phyloP scores from a whole-genome alignment of 1,140 invertebrate species.

The Tenebrio molitor region DNA sequence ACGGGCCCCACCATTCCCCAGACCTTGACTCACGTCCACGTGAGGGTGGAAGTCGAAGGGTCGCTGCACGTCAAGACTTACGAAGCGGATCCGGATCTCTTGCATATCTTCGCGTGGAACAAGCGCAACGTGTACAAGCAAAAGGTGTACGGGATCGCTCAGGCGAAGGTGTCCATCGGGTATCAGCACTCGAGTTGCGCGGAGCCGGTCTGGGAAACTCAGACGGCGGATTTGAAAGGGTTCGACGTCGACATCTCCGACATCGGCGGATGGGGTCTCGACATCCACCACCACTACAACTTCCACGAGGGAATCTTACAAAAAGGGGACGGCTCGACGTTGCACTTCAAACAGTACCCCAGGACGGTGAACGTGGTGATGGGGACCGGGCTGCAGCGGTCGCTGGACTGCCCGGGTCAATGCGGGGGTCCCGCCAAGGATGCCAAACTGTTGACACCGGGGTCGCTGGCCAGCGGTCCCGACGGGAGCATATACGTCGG shows the following conservation, averaged over 20 bases:
- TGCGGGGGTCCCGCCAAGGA: slow-evolving; percentile 91
- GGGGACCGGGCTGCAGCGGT: slow-evolving; percentile 91
- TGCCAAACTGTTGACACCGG: slow-evolving; percentile 89
- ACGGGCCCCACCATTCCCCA: slow-evolving; percentile 85
- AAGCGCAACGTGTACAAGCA: slow-evolving; percentile 97
- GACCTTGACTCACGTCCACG: slow-evolving; percentile 88
- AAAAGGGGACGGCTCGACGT: slow-evolving; percentile 94
- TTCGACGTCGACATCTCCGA: slow-evolving; percentile 98
- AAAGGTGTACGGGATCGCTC: slow-evolving; percentile 92
- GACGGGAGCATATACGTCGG: slow-evolving; percentile 98
- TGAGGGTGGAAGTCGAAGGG: slow-evolving; percentile 76
- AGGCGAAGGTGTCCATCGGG: slow-evolving; percentile 90
- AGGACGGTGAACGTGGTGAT: slow-evolving; percentile 91
- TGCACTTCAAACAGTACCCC: slow-evolving; percentile 94
- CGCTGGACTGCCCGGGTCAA: slow-evolving; percentile 80
- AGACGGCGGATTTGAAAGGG: slow-evolving; percentile 94
- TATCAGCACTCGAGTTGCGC: slow-evolving; percentile 93
- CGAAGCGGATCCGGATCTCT: slow-evolving; percentile 95
- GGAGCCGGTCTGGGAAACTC: slow-evolving; percentile 92
- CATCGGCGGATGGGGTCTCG: slow-evolving; percentile 96
- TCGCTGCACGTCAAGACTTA: slow-evolving; percentile 92
- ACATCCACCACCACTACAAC: slow-evolving; percentile 99
- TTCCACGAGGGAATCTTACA: slow-evolving; percentile 97
- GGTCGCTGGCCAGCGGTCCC: slow-evolving; percentile 92
- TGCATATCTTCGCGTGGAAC: slow-evolving; percentile 97